Percentiles rank a stretch among this genome's conserved stretches.
These are phyloP conservation scores for Brachyopa scutellaris DNA, from an alignment of 2,888 invertebrate genomes.

Conservation along the genomic window DNA sequence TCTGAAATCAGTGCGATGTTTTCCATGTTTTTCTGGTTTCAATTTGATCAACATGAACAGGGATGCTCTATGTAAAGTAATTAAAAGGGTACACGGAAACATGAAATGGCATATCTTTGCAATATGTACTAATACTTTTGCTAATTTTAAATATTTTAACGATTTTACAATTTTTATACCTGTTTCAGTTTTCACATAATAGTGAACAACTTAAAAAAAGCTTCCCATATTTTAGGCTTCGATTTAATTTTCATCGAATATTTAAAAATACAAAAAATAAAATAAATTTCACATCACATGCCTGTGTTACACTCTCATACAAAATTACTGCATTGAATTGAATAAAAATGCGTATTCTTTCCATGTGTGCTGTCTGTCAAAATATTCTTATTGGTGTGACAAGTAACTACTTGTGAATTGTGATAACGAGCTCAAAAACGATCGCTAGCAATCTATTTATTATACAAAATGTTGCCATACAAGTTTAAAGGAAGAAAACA, in stretches of 20 bases:
- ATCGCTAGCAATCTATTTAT: constrained; percentile 54
- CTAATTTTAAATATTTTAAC: no score
- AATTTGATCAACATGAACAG: not conserved
- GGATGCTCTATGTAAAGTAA: not conserved
- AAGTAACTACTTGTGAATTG: constrained; percentile 39
- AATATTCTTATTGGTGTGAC: constrained; percentile 56
- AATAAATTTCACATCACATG: constrained; percentile 14
- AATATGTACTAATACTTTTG: no score
- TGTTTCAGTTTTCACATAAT: no score
- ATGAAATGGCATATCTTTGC: no score
- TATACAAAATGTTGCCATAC: not conserved
- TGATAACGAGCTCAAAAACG: constrained; percentile 61
- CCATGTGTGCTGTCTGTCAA: constrained; percentile 50
- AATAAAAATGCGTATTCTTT: constrained; percentile 27
- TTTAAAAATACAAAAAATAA: no score
- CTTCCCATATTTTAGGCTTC: no score
- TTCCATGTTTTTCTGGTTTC: constrained; percentile 21
- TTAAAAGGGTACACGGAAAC: no score
- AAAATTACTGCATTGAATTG: constrained; percentile 24
- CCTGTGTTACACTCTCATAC: constrained; percentile 40
- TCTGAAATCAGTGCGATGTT: constrained; percentile 8
- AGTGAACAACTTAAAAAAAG: no score
- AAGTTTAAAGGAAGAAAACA: constrained; percentile 4
- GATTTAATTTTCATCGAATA: no score
- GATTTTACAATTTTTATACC: no score